A percentile compares a stretch with the other conserved stretches of the same genome.
Conservation (phyloP, 2,888 invertebrate genomes). For the Rotaria macrura region DNA sequence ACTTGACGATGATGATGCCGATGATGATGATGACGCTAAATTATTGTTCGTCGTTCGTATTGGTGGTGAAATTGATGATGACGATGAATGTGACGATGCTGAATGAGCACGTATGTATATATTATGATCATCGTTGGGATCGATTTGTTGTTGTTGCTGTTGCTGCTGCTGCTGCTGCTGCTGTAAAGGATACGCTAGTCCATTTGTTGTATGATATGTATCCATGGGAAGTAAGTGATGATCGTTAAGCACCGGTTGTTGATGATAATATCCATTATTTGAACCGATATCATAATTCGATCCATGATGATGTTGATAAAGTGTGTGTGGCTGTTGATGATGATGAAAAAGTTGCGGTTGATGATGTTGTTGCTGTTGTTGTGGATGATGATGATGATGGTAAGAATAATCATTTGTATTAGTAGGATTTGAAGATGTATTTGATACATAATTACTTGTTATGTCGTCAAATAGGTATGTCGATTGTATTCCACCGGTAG, state of each 20-base stretch:
- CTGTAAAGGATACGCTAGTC: background rate
- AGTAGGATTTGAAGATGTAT: background rate
- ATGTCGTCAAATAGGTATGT: background rate
- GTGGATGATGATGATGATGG: background rate
- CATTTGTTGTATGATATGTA: background rate
- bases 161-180: background rate
- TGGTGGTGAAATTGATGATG: background rate
- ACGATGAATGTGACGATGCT: constrained; percentile 1
- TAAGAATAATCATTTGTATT: background rate
- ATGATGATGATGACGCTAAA: background rate
- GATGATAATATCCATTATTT: background rate
- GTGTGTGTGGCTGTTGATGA: background rate
- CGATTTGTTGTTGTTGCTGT: background rate
- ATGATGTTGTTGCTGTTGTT: background rate
- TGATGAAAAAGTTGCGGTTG: background rate
- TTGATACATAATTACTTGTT: background rate
- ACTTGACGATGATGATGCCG: background rate
- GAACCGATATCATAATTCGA: background rate
- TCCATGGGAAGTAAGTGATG: background rate
- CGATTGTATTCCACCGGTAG: background rate
- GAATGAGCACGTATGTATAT: background rate
- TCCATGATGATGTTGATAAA: background rate
- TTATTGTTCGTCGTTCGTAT: background rate
- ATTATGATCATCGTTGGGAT: background rate
- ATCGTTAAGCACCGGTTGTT: background rate